A percentile compares a stretch with the other conserved stretches of the same genome.
Evolutionary conservation across 2,888 invertebrate species (phyloP).

Genomic region (Chymomyza caudatula): DNA sequence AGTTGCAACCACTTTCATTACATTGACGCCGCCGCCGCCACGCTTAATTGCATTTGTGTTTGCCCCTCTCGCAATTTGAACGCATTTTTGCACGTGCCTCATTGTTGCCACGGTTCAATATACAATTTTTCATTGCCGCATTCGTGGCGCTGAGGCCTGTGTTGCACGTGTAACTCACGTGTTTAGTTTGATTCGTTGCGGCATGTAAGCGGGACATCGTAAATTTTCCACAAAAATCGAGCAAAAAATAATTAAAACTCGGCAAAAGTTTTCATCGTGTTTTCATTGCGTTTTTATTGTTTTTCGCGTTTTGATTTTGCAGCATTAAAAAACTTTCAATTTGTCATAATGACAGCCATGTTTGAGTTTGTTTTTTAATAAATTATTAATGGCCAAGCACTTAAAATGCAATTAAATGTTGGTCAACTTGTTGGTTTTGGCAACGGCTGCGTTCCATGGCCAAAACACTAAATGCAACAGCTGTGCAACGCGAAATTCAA

Average conservation of each 20-base stretch:
- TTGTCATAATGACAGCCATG: neutral
- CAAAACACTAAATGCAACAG: conserved; percentile 44
- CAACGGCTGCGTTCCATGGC: conserved; percentile 8
- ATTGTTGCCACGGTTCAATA: conserved; percentile 39
- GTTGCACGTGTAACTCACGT: conserved; percentile 51
- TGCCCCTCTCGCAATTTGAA: conserved; percentile 41
- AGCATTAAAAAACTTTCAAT: neutral
- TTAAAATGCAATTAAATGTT: conserved; percentile 71
- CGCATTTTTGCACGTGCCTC: conserved; percentile 69
- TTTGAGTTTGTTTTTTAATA: conserved; percentile 36
- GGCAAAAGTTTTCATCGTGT: conserved; percentile 36
- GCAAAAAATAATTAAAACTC: conserved; percentile 63
- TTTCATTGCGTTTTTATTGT: conserved; percentile 11
- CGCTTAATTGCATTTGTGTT: conserved; percentile 73
- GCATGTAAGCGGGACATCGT: conserved; percentile 34
- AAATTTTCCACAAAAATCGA: conserved; percentile 24
- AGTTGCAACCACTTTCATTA: conserved; percentile 44
- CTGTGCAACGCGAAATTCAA: conserved; percentile 51
- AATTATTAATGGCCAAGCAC: conserved; percentile 65
- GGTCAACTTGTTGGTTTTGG: conserved; percentile 61
- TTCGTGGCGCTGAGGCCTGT: conserved; percentile 29
- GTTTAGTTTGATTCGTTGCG: conserved; percentile 62
- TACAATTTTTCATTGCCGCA: conserved; percentile 52
- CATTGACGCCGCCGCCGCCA: conserved; percentile 50
- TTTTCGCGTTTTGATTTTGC: neutral